phyloP scores from a whole-genome alignment of 2,113 vertebrate species.

The Xerus inauris region DNA sequence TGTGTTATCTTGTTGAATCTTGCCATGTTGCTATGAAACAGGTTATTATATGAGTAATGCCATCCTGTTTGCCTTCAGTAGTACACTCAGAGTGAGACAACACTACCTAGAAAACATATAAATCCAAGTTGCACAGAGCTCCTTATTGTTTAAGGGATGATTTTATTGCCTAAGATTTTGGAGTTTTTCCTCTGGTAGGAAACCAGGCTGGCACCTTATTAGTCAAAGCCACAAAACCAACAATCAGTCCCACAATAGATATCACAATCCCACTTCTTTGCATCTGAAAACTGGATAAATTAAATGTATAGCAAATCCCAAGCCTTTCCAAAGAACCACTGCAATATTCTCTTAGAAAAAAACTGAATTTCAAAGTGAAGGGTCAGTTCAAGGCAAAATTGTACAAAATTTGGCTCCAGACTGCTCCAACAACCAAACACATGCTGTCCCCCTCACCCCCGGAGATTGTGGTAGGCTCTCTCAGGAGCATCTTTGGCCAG shows the following conservation, averaged over 20 bases:
- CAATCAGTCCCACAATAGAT: neutral
- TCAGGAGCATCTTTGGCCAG: rapidly evolving
- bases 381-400: neutral
- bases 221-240: neutral
- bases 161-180: neutral
- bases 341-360: neutral
- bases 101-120: neutral
- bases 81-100: neutral
- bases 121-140: neutral
- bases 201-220: neutral
- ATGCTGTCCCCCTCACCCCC: too few relatives aligned
- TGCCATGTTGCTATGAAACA: neutral
- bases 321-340: neutral
- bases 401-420: neutral
- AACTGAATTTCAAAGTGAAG: neutral
- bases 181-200: neutral
- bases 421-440: rapidly evolving
- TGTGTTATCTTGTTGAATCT: neutral
- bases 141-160: neutral
- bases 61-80: neutral
- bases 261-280: neutral
- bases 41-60: neutral
- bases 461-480: neutral
- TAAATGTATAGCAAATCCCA: neutral
- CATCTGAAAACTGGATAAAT: neutral